phyloP scores from a whole-genome alignment of 2,797 vertebrate species.

The Notoglanidium macrostoma region DNA sequence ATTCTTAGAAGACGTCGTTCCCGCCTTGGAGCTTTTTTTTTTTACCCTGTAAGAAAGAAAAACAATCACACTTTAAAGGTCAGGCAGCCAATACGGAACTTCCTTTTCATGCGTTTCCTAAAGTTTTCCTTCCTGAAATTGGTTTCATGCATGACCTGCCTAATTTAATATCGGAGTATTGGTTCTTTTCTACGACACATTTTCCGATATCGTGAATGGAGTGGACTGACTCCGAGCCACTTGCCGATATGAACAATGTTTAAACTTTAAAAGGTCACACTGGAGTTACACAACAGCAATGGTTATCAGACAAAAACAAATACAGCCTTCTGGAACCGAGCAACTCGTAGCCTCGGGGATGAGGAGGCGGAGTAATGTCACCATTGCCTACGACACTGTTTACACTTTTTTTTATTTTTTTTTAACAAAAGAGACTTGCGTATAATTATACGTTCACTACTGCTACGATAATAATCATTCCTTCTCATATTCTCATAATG shows the following conservation, averaged over 20 bases:
- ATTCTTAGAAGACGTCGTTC: conserved; percentile 50
- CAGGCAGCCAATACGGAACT: conserved; percentile 72
- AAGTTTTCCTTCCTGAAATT: conserved; percentile 35
- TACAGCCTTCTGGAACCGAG: neutral
- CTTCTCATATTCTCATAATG: neutral
- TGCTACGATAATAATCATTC: neutral
- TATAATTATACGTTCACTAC: neutral
- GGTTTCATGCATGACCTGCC: conserved; percentile 41
- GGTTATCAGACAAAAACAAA: neutral
- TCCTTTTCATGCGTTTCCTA: conserved; percentile 54
- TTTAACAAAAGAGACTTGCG: neutral
- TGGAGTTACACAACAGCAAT: neutral
- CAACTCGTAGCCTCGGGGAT: neutral
- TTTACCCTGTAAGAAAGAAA: conserved; percentile 73
- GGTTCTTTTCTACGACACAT: neutral
- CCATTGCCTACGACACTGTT: neutral
- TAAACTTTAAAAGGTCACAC: neutral
- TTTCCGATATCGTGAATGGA: neutral
- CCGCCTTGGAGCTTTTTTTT: conserved; percentile 66
- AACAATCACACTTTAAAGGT: conserved; percentile 81
- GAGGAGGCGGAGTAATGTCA: neutral
- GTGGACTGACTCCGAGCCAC: neutral
- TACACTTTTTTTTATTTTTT: neutral
- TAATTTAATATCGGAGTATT: conserved; percentile 22
- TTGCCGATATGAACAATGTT: neutral